These are phyloP conservation scores for Ifrita kowaldi DNA, from an alignment of 2,113 vertebrate species.

Conservation along the genomic window DNA sequence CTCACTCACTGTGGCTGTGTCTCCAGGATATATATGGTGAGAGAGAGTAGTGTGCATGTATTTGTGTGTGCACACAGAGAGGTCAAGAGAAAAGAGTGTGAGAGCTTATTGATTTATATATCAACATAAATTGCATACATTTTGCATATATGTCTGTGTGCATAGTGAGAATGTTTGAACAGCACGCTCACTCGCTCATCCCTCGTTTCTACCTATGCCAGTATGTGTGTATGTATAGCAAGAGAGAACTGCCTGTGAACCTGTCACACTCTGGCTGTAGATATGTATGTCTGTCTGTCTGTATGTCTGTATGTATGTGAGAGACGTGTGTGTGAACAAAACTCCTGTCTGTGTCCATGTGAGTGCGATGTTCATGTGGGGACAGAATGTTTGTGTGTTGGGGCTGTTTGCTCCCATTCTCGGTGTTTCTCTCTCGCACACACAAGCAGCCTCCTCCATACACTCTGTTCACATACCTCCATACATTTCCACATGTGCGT, in stretches of 20 bases:
- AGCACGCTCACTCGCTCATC: accelerated
- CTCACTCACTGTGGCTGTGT: neutral
- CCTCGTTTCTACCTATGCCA: neutral
- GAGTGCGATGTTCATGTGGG: neutral
- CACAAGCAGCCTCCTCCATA: neutral
- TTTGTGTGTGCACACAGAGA: neutral
- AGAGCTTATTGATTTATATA: neutral
- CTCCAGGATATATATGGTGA: accelerated
- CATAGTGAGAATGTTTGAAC: neutral
- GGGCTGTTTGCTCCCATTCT: neutral
- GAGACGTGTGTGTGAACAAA: accelerated
- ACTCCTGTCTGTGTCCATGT: accelerated
- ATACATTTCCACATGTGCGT: accelerated
- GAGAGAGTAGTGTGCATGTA: neutral
- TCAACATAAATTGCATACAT: neutral
- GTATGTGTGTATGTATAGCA: neutral
- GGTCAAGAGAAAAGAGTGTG: neutral
- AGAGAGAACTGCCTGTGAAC: neutral
- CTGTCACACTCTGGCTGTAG: too few relatives aligned
- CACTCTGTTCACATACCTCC: neutral
- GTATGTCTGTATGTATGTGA: neutral
- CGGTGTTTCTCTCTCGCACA: neutral
- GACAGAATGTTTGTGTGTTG: neutral
- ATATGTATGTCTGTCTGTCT: too few relatives aligned
- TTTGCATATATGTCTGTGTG: neutral